Evolutionary conservation across 2,797 vertebrate species (phyloP), one percentile per base, ranked within the genome.

Genomic region (Momotus momota): DNA sequence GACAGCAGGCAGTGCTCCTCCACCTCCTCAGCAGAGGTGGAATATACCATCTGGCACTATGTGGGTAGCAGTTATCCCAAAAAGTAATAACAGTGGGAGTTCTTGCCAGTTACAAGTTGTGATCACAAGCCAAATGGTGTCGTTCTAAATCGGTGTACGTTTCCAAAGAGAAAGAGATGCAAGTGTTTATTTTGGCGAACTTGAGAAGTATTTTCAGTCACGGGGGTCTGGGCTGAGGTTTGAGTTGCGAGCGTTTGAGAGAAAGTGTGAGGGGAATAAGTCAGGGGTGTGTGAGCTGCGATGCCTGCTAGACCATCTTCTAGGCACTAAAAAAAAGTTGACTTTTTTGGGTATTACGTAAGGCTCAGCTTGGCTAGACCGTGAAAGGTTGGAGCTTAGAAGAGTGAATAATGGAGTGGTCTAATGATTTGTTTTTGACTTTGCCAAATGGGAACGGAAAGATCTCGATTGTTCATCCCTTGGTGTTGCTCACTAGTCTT

Each of bases 11-110:
- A 93, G 88, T 66, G 93, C 93, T 92, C 43, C 92, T 96, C 67
- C 94, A 92, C 96, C 96, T 96, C 94, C 94, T 96, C 94, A 95
- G 96, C 95, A 96, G 96, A 97, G 96, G 96, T 97, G 95, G 95
- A 91, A 74, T 49, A 31, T 57, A 88, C 95, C 96, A 96, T 96
- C 96, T 97, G 96, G 91, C 85, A 62, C 75, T 33, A 65, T 25
- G 96, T 97, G 96, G 96, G 96, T 83, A 94, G 96, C 41, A 96
- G 79, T 83, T 91, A 86, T 77, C 96, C 92, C 94, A 95, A 96
- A 96, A 97, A 96, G 92, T 92, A 93, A 81, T 91, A 54, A 78
- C 92, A 81, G 96, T 97, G 93, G 96, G 96, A 96, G 94, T 96
- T 96, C 75, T 94, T 95, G 94, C 96, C 95, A 95, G 92, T 96